phyloP scores from a whole-genome alignment of 2,888 invertebrate species.

The Dysmachus trigonus region DNA sequence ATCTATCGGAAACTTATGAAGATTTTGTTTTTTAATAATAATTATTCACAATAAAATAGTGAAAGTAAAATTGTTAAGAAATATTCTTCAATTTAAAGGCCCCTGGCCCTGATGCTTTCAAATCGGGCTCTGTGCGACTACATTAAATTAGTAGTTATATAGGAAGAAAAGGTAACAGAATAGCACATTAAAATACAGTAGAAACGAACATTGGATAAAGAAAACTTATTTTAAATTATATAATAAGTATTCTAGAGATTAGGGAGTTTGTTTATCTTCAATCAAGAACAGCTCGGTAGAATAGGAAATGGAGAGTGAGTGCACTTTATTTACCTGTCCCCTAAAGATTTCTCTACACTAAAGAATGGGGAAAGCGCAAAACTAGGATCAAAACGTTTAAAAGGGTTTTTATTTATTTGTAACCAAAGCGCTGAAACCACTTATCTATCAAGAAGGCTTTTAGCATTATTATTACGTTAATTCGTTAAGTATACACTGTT shows the following conservation, averaged over 20 bases:
- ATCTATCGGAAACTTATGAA: too few species aligned
- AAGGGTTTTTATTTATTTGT: not conserved
- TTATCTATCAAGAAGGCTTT: not conserved
- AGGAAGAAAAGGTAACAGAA: not conserved
- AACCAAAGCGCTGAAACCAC: not conserved
- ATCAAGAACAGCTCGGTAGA: not conserved
- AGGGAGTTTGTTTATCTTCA: not conserved
- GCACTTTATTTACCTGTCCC: not conserved
- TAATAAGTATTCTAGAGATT: not conserved
- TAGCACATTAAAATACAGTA: not conserved
- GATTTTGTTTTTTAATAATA: too few species aligned
- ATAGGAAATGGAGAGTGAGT: not conserved
- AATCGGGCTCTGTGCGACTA: too few species aligned
- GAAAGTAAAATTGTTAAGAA: too few species aligned
- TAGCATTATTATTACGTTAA: too few species aligned
- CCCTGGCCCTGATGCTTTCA: too few species aligned
- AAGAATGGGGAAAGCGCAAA: not conserved
- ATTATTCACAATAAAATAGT: too few species aligned
- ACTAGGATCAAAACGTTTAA: too few species aligned
- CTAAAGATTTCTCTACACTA: too few species aligned
- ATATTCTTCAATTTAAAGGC: too few species aligned
- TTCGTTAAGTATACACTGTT: not conserved
- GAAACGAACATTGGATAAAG: not conserved
- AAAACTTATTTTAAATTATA: not conserved
- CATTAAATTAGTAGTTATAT: too few species aligned